Base-by-base conservation (phyloP, 2,113 vertebrate genomes). In the Acrocephalus arundinaceus region DNA sequence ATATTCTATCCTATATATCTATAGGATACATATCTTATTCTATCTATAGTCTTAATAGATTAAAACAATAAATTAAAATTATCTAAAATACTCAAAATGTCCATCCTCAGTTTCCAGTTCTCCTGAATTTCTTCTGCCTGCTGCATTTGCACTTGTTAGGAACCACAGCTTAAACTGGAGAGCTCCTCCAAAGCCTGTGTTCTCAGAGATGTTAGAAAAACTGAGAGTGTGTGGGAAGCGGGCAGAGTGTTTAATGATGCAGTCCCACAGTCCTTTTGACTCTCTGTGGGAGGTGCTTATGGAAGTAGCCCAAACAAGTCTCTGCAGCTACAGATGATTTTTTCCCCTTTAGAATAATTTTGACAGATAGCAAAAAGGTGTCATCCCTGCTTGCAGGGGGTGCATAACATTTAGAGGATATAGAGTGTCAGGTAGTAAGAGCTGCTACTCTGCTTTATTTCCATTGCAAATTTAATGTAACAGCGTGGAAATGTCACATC, bases 401-500 rank as follows among this genome's bases (percentile, higher is more conserved):
- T 90, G 20, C 49, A 23, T 76, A 91, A 65, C 31, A 61, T 73
- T 79, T 57, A 65, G 35, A 41, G 31, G 24, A 22, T 90, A 54
- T 21, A 76, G 39, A 85, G 75, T 78, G 78, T 73, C 45, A 83
- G 58, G 63, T 54, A 66, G 45, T 7, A 93, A 76, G 10, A 82
- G 20, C n/a, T 87, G 41, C 28, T 93, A 15, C 8, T 90, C 25
- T 52, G 49, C 18, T 90, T 87, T 83, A 95, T 94, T 93, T 96
- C 78, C 71, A 80, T 88, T 94, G 54, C 75, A 85, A 72, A 94
- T 97, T 90, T 90, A 45, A 46, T 54, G 14, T 57, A 82, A 57
- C 52, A 37, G 49, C 8, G 1, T 72, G 62, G 51, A 95, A 95
- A 94, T 90, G 78, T 66, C 90, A 94, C n/a, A 82, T 65, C 54